Evolutionary conservation across 1,140 invertebrate genomes (phyloP).

Genomic region (Whitmania pigra): DNA sequence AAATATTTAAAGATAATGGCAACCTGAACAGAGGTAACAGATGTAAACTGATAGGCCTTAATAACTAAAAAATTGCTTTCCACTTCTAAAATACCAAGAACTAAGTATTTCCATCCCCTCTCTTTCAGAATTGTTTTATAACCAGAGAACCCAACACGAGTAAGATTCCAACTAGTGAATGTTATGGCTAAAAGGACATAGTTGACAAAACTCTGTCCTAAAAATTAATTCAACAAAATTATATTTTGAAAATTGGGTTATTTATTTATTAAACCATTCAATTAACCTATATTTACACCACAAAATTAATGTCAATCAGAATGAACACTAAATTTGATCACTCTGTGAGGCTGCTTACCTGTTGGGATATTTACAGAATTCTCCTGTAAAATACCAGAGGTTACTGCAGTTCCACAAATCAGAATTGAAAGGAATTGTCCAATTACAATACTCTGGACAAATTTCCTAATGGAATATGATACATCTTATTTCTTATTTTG

Average conservation of each 20-base stretch:
- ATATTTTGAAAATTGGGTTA: constrained; percentile 23
- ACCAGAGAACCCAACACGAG: constrained; percentile 51
- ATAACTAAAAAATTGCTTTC: constrained; percentile 63
- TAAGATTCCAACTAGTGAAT: constrained; percentile 61
- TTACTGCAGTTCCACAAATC: constrained; percentile 59
- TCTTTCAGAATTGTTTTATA: constrained; percentile 54
- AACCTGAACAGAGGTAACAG: constrained; percentile 46
- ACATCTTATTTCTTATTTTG: constrained; percentile 1
- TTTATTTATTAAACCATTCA: constrained; percentile 14
- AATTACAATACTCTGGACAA: constrained; percentile 60
- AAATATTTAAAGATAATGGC: constrained; percentile 22
- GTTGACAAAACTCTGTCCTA: constrained; percentile 65
- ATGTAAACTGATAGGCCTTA: constrained; percentile 55
- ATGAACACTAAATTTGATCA: not conserved
- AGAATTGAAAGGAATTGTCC: constrained; percentile 63
- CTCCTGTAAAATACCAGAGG: constrained; percentile 59
- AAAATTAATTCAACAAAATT: constrained; percentile 27
- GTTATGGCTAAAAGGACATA: constrained; percentile 62
- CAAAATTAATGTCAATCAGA: not conserved
- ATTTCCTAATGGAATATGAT: constrained; percentile 48
- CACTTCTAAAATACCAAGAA: constrained; percentile 65
- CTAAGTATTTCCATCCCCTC: constrained; percentile 58
- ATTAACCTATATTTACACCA: not conserved
- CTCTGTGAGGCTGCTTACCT: constrained; percentile 40
- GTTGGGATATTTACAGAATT: constrained; percentile 59